A percentile compares a stretch with the other conserved stretches of the same genome.
Evolutionary conservation across 2,113 vertebrate species (phyloP).

Genomic region (Geococcyx californianus): DNA sequence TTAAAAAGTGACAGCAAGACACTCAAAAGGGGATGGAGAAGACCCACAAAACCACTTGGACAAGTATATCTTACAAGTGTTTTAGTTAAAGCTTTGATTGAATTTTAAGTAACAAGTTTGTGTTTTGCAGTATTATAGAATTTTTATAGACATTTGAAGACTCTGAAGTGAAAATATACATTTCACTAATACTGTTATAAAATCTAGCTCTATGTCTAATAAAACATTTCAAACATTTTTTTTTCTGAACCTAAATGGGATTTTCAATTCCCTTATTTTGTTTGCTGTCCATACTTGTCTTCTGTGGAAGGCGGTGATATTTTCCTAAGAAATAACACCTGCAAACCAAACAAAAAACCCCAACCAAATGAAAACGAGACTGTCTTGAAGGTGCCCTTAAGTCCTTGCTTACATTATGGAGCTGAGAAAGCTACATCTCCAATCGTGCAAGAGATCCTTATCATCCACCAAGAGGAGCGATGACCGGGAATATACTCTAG

Average conservation of each 20-base stretch:
- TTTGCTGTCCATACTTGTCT: not conserved
- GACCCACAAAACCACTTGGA: not conserved
- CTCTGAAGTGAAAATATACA: not conserved
- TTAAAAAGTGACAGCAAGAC: not conserved
- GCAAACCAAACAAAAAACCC: not conserved
- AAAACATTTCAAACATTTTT: not conserved
- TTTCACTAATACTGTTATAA: not conserved
- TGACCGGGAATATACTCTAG: not conserved
- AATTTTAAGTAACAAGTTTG: not conserved
- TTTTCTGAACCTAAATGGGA: not conserved
- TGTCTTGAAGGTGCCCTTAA: not conserved
- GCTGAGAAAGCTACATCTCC: not conserved
- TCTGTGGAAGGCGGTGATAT: not conserved
- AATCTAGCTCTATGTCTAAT: not conserved
- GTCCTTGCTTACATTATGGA: not conserved
- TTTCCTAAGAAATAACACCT: not conserved
- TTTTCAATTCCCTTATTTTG: not conserved
- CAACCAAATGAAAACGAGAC: not conserved
- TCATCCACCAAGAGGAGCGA: not conserved
- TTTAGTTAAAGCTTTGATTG: not conserved
- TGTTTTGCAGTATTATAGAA: not conserved
- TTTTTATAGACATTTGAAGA: not conserved
- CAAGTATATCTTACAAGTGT: not conserved
- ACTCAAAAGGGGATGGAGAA: not conserved
- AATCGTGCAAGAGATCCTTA: no score